Conservation (phyloP, 2,113 vertebrate species). For the Ranitomeya variabilis region DNA sequence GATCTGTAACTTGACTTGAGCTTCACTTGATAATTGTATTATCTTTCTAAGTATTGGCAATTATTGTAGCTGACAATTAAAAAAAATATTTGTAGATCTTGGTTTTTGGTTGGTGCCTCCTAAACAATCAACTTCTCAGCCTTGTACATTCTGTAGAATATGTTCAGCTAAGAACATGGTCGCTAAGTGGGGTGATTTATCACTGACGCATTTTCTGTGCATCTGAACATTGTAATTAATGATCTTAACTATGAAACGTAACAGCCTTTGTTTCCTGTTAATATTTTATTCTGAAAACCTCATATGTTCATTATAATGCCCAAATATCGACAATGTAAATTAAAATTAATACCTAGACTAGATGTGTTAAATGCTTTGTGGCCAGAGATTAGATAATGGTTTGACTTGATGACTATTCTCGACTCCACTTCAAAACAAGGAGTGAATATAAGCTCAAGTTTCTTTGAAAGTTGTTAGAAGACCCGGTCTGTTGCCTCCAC, state of each 20-base stretch:
- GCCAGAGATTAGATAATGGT: constrained; percentile 34
- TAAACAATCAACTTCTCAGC: background rate
- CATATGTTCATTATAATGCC: background rate
- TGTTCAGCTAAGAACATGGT: background rate
- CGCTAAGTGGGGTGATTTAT: background rate
- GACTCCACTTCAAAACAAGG: background rate
- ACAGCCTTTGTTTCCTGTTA: background rate
- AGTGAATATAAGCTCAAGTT: constrained; percentile 5
- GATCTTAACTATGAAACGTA: background rate
- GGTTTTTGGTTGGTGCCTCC: background rate
- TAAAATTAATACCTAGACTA: constrained; percentile 1
- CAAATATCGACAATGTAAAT: background rate
- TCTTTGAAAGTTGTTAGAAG: constrained; percentile 28
- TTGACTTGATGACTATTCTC: background rate
- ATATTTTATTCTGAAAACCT: background rate
- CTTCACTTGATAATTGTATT: no score
- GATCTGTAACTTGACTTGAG: no score
- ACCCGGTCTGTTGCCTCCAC: constrained; percentile 1
- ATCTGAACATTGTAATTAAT: background rate
- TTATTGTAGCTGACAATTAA: no score
- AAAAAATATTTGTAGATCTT: background rate
- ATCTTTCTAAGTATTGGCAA: no score
- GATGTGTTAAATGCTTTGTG: constrained; percentile 4
- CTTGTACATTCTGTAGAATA: background rate
- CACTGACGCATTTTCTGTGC: background rate